phyloP scores from a whole-genome alignment of 2,113 vertebrate genomes.

The Nothocercus julius region DNA sequence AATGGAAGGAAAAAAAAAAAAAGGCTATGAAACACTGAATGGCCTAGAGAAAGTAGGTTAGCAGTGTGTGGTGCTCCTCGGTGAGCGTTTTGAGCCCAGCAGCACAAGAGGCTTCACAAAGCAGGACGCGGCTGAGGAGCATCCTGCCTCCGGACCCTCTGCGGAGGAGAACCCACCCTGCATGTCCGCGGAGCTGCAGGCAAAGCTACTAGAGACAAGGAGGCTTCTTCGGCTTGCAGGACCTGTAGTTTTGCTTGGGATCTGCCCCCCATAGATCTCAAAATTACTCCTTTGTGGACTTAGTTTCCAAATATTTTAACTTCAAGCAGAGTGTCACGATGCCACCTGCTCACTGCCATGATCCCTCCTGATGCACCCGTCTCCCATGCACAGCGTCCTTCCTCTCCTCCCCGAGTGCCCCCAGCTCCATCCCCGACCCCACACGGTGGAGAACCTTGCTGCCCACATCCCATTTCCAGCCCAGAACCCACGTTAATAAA shows the following conservation, averaged over 20 bases:
- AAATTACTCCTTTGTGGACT: background rate
- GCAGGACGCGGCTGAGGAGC: accelerated
- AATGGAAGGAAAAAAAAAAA: background rate
- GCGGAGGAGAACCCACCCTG: accelerated
- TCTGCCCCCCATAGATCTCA: background rate
- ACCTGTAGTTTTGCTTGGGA: background rate
- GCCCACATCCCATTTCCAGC: accelerated
- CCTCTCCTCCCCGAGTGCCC: background rate
- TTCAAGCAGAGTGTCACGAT: background rate
- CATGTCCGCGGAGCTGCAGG: background rate
- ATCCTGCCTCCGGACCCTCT: background rate
- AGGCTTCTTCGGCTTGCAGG: background rate
- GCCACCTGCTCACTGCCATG: background rate
- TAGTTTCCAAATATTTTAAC: background rate
- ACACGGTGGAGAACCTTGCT: background rate
- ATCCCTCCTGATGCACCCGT: background rate
- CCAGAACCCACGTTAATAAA: accelerated
- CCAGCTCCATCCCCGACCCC: background rate
- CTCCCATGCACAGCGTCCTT: background rate
- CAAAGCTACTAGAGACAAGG: background rate
- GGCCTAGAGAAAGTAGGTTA: background rate
- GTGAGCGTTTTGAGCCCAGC: background rate
- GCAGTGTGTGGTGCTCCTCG: background rate
- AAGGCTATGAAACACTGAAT: background rate
- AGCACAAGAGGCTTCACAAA: accelerated